phyloP scores from a whole-genome alignment of 2,888 invertebrate species.

The Sesamia inferens region DNA sequence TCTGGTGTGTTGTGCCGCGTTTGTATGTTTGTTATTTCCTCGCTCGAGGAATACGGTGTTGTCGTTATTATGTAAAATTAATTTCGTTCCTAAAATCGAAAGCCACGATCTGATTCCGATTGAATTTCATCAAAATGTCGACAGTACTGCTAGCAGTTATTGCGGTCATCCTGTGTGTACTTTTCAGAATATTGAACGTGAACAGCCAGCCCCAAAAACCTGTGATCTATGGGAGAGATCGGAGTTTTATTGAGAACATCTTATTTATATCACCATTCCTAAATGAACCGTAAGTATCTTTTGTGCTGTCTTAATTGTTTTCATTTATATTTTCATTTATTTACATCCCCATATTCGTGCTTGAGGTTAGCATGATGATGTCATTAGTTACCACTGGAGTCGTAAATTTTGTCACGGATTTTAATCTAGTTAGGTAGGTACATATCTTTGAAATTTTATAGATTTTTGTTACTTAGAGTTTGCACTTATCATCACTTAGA shows the following conservation, averaged over 20 bases:
- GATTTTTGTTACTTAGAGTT: conserved; percentile 4
- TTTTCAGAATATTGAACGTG: conserved; percentile 95
- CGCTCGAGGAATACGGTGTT: conserved; percentile 68
- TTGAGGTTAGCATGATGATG: conserved; percentile 72
- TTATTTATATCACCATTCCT: conserved; percentile 94
- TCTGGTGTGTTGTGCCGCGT: conserved; percentile 66
- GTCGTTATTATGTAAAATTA: conserved; percentile 82
- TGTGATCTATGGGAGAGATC: conserved; percentile 93
- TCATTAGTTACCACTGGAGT: conserved; percentile 68
- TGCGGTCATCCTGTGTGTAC: conserved; percentile 95
- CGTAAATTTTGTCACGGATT: conserved; percentile 44
- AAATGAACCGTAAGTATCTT: conserved; percentile 94
- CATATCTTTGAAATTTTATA: conserved; percentile 6
- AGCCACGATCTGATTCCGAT: conserved; percentile 55
- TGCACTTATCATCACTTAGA: background rate
- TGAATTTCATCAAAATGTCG: conserved; percentile 90
- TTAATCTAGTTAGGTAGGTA: background rate
- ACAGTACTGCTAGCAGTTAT: conserved; percentile 94
- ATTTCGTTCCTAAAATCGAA: conserved; percentile 62
- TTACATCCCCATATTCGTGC: conserved; percentile 33
- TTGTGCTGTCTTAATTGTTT: conserved; percentile 27
- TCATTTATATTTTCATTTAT: conserved; percentile 33
- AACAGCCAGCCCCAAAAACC: conserved; percentile 95
- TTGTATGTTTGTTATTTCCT: conserved; percentile 66
- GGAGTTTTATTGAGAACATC: conserved; percentile 93